Percentiles rank a stretch among this genome's conserved stretches.
Conservation (phyloP, 2,797 vertebrate genomes). For the Arrhamphus sclerolepis region DNA sequence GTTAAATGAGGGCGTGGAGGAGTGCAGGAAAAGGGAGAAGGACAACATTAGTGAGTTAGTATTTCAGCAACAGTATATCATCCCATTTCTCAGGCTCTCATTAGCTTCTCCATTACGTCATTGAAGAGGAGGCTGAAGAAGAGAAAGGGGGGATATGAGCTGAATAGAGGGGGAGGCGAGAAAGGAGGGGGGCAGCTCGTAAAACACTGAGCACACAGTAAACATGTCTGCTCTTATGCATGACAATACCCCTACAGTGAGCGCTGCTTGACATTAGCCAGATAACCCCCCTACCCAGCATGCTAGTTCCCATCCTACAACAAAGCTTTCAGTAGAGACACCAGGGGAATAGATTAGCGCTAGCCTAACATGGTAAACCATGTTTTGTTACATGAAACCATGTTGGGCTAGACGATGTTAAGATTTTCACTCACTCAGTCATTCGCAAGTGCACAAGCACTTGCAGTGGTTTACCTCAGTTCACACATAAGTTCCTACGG, state of each 20-base stretch:
- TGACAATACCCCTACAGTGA: slow-evolving; percentile 87
- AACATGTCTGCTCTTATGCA: slow-evolving; percentile 89
- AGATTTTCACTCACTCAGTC: slow-evolving; percentile 73
- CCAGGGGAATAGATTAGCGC: slow-evolving; percentile 71
- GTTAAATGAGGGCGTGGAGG: slow-evolving; percentile 46
- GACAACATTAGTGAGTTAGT: slow-evolving; percentile 75
- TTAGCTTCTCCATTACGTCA: slow-evolving; percentile 83
- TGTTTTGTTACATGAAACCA: slow-evolving; percentile 49
- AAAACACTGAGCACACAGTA: slow-evolving; percentile 89
- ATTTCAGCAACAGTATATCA: slow-evolving; percentile 85
- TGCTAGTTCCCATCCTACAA: slow-evolving; percentile 69
- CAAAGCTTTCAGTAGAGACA: slow-evolving; percentile 60
- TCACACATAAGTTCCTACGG: slow-evolving; percentile 64
- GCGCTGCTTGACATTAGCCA: slow-evolving; percentile 87
- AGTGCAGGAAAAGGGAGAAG: slow-evolving; percentile 64
- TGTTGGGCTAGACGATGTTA: slow-evolving; percentile 41
- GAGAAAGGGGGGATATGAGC: slow-evolving; percentile 26
- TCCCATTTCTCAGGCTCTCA: slow-evolving; percentile 87
- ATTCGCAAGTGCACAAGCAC: slow-evolving; percentile 55
- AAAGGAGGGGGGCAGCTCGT: slow-evolving; percentile 76
- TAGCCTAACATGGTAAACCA: slow-evolving; percentile 65
- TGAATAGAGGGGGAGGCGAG: slow-evolving; percentile 46
- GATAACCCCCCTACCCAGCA: slow-evolving; percentile 70
- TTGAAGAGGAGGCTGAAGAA: slow-evolving; percentile 73
- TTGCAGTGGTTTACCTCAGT: slow-evolving; percentile 74